Base-by-base conservation (phyloP, 2,888 invertebrate genomes). In the Hemithea aestivaria region DNA sequence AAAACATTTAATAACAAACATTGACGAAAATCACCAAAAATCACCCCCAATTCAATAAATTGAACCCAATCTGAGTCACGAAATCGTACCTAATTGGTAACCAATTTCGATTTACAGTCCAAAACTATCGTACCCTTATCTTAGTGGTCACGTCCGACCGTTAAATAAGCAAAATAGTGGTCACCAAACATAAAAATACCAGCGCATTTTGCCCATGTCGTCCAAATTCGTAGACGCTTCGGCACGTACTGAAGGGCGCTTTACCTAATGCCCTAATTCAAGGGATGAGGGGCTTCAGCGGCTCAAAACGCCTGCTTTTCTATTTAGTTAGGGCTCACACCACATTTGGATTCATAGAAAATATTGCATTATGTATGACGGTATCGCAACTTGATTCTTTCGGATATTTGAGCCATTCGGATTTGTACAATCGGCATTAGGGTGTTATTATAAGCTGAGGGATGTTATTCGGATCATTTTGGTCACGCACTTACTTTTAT, bases 361-460 rank as follows among this genome's bases (percentile, higher is more conserved):
- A 45, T 47, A 41, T 36, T 47, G 41, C 47, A 50, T 52, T 50
- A 52, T 52, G 50, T 41, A 49, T 49, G 45, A 50, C 20, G 26
- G 25, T 38, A 25, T 20, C 37, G 42, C 26, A 46, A 29, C 41
- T 41, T 38, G 42, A 44, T 32, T 45, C 34, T 45, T 38, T 28
- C 25, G 28, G 23, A 25, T 29, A 34, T 48, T 39, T 34, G 24
- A 27, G 10, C 27, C 28, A 35, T 31, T 8, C 27, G 23, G 25
- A 35, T 41, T 29, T 36, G 36, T 22, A 10, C 20, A 16, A 16
- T 16, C 16, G 16, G 16, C 5, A 16, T 4, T 16, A 16, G 3
- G 5, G 16, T 16, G 5, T 16, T 16, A 16, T 2, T 4, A 5
- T 16, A 16, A 16, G 16, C 16, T 16, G 16, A 4, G 16, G 16